A percentile compares a stretch with the other conserved stretches of the same genome.
These are phyloP conservation scores for Phalacrocorax pelagicus DNA, from an alignment of 2,113 vertebrate species.

Conservation along the genomic window DNA sequence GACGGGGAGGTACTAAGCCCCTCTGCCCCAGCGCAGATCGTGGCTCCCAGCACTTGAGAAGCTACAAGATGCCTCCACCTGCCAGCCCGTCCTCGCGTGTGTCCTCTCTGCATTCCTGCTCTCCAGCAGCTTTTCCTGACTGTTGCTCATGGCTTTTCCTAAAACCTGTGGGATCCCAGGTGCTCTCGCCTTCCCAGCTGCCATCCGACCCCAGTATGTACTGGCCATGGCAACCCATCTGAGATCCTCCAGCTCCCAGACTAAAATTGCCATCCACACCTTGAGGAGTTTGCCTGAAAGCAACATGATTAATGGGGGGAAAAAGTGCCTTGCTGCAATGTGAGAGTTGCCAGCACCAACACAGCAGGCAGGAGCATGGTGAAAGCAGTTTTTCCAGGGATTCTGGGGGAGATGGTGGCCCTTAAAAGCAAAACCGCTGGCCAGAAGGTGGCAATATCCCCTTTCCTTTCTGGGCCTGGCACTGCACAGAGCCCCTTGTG, in stretches of 20 bases:
- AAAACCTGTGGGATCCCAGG: background rate
- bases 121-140: background rate
- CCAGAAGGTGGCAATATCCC: slow-evolving; percentile 18
- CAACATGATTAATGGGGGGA: accelerated
- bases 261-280: background rate
- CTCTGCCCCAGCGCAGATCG: background rate
- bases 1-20: accelerated
- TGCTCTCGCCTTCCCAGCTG: background rate
- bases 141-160: accelerated
- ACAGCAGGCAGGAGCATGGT: background rate
- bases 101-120: background rate
- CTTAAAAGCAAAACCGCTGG: background rate
- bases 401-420: background rate
- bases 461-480: background rate
- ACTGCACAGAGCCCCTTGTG: background rate
- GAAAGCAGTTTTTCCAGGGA: background rate
- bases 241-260: background rate
- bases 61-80: background rate
- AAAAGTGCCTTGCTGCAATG: accelerated
- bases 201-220: background rate
- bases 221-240: background rate
- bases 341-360: background rate
- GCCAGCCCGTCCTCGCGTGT: accelerated
- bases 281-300: background rate
- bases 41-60: background rate